Conservation (phyloP, 2,888 invertebrate genomes). For the Uropetala carovei region DNA sequence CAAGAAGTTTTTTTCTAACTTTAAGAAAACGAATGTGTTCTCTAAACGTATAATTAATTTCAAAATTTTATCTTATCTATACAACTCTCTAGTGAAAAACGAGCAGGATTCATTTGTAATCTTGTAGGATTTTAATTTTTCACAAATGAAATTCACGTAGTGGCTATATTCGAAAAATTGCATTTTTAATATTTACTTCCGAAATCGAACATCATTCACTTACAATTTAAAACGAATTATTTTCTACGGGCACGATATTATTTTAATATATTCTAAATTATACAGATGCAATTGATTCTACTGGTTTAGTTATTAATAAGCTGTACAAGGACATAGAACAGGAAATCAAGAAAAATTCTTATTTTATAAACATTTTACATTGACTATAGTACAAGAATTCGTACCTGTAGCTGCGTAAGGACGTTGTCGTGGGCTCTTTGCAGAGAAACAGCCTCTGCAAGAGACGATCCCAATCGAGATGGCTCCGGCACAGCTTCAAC, state of each 20-base stretch:
- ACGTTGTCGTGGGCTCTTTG: constrained; percentile 90
- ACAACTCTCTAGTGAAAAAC: too few relatives aligned
- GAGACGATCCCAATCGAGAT: constrained; percentile 85
- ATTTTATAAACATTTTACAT: neutral
- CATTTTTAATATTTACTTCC: too few relatives aligned
- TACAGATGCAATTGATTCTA: neutral
- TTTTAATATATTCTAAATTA: neutral
- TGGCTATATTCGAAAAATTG: too few relatives aligned
- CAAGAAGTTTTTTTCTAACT: too few relatives aligned
- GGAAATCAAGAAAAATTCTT: neutral
- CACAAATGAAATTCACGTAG: too few relatives aligned
- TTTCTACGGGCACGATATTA: neutral
- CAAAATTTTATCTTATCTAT: too few relatives aligned
- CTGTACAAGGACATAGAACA: neutral
- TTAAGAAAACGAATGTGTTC: too few relatives aligned
- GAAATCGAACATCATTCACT: too few relatives aligned
- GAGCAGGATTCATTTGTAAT: too few relatives aligned
- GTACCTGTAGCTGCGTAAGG: constrained; percentile 88
- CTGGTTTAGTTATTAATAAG: neutral
- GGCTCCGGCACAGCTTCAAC: constrained; percentile 91
- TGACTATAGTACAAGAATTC: constrained; percentile 62
- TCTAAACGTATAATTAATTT: too few relatives aligned
- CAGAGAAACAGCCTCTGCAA: constrained; percentile 86
- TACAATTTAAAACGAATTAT: too few relatives aligned
- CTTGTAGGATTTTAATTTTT: too few relatives aligned